Conservation (phyloP, 2,113 vertebrate genomes). For the Meleagris gallopavo region DNA sequence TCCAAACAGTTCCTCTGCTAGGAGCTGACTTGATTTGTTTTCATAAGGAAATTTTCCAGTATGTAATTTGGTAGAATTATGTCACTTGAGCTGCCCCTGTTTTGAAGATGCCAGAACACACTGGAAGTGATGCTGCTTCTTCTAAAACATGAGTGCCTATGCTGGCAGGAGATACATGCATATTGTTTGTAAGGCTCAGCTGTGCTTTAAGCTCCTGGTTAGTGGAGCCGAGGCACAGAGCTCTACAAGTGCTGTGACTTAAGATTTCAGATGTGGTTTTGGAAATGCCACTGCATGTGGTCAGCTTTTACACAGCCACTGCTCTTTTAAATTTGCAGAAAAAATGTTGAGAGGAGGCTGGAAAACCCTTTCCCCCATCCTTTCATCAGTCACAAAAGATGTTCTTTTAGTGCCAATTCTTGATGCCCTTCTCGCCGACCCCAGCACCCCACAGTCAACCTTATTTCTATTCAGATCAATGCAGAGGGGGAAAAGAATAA, state of each 20-base stretch:
- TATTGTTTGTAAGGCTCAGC: neutral
- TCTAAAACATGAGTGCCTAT: neutral
- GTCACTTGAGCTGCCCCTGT: neutral
- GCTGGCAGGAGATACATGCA: neutral
- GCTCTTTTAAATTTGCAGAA: neutral
- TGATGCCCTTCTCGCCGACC: neutral
- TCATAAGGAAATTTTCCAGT: neutral
- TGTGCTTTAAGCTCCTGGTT: neutral
- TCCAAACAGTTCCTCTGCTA: neutral
- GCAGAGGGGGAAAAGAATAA: neutral
- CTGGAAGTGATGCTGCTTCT: neutral
- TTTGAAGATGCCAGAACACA: neutral
- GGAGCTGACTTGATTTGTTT: neutral
- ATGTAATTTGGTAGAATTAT: neutral
- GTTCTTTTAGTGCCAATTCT: neutral
- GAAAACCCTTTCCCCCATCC: neutral
- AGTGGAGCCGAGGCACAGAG: neutral
- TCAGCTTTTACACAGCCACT: neutral
- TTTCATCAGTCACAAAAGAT: neutral
- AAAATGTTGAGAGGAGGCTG: neutral
- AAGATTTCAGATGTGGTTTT: neutral
- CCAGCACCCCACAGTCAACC: neutral
- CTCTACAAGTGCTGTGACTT: fast-evolving
- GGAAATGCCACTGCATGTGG: neutral
- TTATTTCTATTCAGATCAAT: neutral